Percentiles rank a stretch among this genome's conserved stretches.
These are phyloP conservation scores for Brachypodius melanocephalos DNA, from an alignment of 2,113 vertebrate species.

Conservation along the genomic window DNA sequence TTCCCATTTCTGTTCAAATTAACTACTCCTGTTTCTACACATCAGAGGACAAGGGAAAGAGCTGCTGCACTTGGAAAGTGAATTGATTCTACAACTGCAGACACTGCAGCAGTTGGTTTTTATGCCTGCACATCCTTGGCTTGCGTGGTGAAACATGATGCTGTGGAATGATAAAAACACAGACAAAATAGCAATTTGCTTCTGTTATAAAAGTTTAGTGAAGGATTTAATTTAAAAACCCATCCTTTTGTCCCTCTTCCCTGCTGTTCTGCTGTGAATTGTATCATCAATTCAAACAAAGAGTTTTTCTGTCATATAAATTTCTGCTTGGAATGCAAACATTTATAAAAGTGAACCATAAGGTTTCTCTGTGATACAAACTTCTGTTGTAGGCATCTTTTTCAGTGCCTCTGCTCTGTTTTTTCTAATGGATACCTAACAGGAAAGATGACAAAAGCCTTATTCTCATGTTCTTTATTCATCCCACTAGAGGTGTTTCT, in stretches of 20 bases:
- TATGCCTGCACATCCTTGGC: neutral
- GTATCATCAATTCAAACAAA: neutral
- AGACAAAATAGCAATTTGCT: neutral
- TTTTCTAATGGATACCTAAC: neutral
- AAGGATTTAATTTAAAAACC: neutral
- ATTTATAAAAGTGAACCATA: neutral
- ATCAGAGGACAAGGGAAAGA: neutral
- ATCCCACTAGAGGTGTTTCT: neutral
- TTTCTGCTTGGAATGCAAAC: neutral
- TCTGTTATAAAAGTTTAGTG: neutral
- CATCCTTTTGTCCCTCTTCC: neutral
- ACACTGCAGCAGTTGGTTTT: neutral
- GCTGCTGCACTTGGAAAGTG: neutral
- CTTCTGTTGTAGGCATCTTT: neutral
- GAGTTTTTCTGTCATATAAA: neutral
- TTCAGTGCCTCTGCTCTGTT: neutral
- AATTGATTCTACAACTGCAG: rapidly evolving
- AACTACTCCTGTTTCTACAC: neutral
- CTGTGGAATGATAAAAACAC: neutral
- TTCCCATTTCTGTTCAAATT: rapidly evolving
- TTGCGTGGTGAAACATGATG: neutral
- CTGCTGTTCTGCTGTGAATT: neutral
- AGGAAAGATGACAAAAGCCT: neutral
- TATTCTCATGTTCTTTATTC: neutral
- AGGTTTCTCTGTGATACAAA: neutral